These are phyloP conservation scores for Hypomecis atomaria DNA, from an alignment of 2,888 invertebrate genomes.

Conservation along the genomic window DNA sequence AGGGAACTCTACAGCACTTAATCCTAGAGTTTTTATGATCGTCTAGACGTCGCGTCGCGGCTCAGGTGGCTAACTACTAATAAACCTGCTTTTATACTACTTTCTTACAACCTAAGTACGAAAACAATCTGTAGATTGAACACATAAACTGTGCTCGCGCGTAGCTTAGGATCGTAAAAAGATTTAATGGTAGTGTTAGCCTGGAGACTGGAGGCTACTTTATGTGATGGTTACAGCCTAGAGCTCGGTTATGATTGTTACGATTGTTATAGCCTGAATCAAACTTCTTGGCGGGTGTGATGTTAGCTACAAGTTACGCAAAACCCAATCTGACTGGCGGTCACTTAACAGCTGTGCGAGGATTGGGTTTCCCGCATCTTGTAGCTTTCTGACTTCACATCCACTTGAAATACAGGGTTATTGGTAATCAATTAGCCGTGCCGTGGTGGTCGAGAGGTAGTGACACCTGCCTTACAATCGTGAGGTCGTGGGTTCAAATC, in stretches of 20 bases:
- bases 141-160: slow-evolving; percentile 10
- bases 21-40: not conserved
- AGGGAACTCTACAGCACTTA: too few species aligned
- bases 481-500: too few species aligned
- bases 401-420: too few species aligned
- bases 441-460: too few species aligned
- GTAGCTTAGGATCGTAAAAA: not conserved
- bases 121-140: slow-evolving; percentile 17
- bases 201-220: not conserved
- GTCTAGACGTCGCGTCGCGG: slow-evolving; percentile 28
- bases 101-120: slow-evolving; percentile 1
- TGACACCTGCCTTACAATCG: too few species aligned
- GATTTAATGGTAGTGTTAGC: not conserved
- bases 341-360: too few species aligned
- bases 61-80: slow-evolving; percentile 54
- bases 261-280: not conserved
- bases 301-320: too few species aligned
- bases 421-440: too few species aligned
- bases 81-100: slow-evolving; percentile 41
- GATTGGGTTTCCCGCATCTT: too few species aligned
- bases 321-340: too few species aligned
- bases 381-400: too few species aligned
- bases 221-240: not conserved
- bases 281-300: too few species aligned
- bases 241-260: not conserved